phyloP scores from a whole-genome alignment of 2,888 invertebrate genomes.

The Torymus tubicola region DNA sequence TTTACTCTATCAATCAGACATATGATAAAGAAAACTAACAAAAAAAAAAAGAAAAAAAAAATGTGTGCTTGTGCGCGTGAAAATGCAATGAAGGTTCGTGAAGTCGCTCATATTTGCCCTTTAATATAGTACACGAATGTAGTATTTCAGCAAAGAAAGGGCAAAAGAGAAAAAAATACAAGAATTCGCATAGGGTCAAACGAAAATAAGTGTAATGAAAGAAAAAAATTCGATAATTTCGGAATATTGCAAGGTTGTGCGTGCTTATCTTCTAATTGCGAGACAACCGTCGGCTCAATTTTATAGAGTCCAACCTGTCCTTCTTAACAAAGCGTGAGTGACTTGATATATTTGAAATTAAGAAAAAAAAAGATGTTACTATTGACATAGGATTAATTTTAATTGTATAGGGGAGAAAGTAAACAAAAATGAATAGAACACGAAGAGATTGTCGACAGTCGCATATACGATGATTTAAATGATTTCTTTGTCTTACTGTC shows the following conservation, averaged over 20 bases:
- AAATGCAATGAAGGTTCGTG: constrained; percentile 32
- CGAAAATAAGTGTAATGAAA: background rate
- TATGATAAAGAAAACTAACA: background rate
- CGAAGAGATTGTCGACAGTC: constrained; percentile 31
- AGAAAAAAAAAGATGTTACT: constrained; percentile 31
- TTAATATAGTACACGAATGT: constrained; percentile 35
- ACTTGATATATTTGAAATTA: constrained; percentile 36
- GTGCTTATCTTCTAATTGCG: constrained; percentile 26
- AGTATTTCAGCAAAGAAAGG: constrained; percentile 22
- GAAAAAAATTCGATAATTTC: constrained; percentile 23
- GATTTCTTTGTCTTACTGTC: constrained; percentile 35
- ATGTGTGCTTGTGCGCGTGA: constrained; percentile 31
- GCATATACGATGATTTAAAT: constrained; percentile 25
- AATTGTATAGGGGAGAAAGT: constrained; percentile 41
- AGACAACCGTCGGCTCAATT: constrained; percentile 35
- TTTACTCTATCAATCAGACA: constrained; percentile 62
- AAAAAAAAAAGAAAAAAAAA: constrained; percentile 15
- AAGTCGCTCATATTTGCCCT: constrained; percentile 23
- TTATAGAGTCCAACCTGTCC: constrained; percentile 31
- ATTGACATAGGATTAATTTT: constrained; percentile 38
- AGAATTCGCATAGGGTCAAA: background rate
- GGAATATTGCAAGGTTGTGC: constrained; percentile 17
- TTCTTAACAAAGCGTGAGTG: constrained; percentile 26
- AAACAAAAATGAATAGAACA: background rate
- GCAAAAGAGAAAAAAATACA: constrained; percentile 8